These are phyloP conservation scores for Ephydatia muelleri DNA, from an alignment of 37 sponge, comb jelly and placozoan genomes.

Conservation along the genomic window DNA sequence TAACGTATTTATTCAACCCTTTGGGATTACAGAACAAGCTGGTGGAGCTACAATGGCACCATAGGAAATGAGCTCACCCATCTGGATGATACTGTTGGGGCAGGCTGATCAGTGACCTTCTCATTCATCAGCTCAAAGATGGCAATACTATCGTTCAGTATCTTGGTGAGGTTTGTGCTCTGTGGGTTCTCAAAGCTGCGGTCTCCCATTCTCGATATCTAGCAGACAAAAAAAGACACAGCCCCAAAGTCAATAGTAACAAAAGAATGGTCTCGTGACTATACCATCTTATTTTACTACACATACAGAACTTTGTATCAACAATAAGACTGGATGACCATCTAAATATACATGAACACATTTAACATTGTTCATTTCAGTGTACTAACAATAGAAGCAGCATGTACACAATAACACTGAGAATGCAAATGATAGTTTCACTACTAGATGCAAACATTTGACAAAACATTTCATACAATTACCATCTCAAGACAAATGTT, in stretches of 20 bases:
- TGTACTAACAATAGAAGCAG: too few relatives aligned
- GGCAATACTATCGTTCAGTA: constrained; percentile 45
- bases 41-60: background rate
- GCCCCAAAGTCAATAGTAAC: background rate
- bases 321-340: background rate
- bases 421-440: too few relatives aligned
- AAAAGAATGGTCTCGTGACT: background rate
- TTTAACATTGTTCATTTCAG: too few relatives aligned
- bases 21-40: background rate
- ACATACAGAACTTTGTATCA: background rate
- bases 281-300: background rate
- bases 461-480: too few relatives aligned
- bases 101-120: constrained; percentile 22
- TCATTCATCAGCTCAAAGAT: constrained; percentile 65
- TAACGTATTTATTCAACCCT: too few relatives aligned
- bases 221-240: background rate
- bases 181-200: constrained; percentile 87
- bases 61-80: background rate
- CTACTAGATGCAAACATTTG: too few relatives aligned
- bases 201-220: constrained; percentile 70
- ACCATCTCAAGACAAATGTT: too few relatives aligned
- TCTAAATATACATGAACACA: background rate
- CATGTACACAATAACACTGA: too few relatives aligned
- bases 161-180: constrained; percentile 72
- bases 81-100: background rate